phyloP scores from a whole-genome alignment of 2,888 invertebrate species.

The Cataglyphis livida region DNA sequence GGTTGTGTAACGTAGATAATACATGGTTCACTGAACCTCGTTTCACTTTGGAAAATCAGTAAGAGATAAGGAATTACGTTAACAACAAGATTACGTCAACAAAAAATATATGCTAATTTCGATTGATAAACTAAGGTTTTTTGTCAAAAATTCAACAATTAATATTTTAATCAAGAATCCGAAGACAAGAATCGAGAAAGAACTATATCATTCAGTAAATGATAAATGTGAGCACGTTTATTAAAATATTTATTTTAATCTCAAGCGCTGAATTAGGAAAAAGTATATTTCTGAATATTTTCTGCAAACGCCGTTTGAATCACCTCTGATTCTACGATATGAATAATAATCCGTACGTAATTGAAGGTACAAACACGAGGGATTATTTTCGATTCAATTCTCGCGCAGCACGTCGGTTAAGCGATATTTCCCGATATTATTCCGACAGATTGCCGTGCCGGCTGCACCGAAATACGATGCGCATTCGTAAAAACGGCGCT shows the following conservation, averaged over 20 bases:
- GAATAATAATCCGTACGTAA: slow-evolving; percentile 40
- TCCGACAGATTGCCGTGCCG: slow-evolving; percentile 35
- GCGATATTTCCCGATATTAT: slow-evolving; percentile 49
- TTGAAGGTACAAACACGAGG: slow-evolving; percentile 32
- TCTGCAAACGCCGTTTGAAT: not conserved
- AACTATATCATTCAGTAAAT: not conserved
- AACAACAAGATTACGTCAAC: not conserved
- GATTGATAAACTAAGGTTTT: not conserved
- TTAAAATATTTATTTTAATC: not conserved
- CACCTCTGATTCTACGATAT: slow-evolving; percentile 22
- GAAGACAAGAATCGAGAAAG: not conserved
- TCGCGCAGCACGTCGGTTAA: slow-evolving; percentile 13
- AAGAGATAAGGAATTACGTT: not conserved
- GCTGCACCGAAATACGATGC: slow-evolving; percentile 29
- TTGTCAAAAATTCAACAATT: not conserved
- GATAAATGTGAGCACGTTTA: not conserved
- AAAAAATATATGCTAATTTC: too few species aligned
- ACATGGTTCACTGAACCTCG: not conserved
- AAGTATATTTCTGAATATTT: not conserved
- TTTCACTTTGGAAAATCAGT: not conserved
- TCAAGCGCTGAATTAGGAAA: not conserved
- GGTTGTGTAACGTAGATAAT: not conserved
- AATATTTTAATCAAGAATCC: not conserved
- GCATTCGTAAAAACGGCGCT: slow-evolving; percentile 31
- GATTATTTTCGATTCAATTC: slow-evolving; percentile 45